phyloP scores from a whole-genome alignment of 2,797 vertebrate genomes.

The Taeniopygia guttata region DNA sequence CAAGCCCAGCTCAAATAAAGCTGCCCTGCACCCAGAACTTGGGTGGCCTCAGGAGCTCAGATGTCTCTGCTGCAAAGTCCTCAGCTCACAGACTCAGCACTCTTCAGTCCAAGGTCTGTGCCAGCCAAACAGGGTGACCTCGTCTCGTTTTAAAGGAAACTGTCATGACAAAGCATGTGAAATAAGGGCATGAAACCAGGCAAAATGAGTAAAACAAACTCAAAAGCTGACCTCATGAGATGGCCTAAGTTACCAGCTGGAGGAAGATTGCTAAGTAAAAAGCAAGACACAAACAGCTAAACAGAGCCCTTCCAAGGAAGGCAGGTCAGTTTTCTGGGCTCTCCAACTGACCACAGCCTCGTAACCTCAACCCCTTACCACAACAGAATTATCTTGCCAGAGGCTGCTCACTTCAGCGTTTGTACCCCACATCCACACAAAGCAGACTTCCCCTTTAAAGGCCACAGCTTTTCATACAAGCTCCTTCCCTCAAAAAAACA shows the following conservation, averaged over 20 bases:
- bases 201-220: not conserved
- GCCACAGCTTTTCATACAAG: not conserved
- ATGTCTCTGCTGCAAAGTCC: not conserved
- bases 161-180: not conserved
- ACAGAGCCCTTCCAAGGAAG: not conserved
- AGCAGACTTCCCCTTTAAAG: not conserved
- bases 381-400: not conserved
- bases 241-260: not conserved
- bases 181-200: not conserved
- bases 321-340: not conserved
- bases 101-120: rapidly evolving
- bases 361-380: not conserved
- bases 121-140: not conserved
- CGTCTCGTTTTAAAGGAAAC: not conserved
- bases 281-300: not conserved
- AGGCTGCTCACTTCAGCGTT: not conserved
- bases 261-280: not conserved
- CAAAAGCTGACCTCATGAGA: not conserved
- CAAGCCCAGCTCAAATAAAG: not conserved
- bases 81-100: not conserved
- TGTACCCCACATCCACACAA: not conserved
- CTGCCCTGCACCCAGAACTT: not conserved
- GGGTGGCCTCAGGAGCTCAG: not conserved
- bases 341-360: not conserved
- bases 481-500: not conserved